Evolutionary conservation across 2,113 vertebrate species (phyloP).

Genomic region (Sclerurus mexicanus): DNA sequence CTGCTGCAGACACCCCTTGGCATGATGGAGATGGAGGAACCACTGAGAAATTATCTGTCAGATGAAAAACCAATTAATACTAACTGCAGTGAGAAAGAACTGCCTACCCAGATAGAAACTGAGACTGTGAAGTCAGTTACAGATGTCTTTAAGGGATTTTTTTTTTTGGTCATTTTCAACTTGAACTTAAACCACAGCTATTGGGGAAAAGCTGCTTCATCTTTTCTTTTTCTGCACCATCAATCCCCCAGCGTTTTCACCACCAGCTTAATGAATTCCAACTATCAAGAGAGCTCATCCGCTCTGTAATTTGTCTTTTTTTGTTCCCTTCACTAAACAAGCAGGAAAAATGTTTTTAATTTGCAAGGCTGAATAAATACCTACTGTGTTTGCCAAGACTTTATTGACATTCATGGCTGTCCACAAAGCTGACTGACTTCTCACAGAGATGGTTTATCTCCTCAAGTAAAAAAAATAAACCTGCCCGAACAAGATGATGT

Average conservation of each 20-base stretch:
- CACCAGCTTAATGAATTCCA: constrained; percentile 58
- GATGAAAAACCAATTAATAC: constrained; percentile 41
- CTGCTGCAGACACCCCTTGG: neutral
- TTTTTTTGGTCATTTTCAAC: neutral
- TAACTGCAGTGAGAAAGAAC: neutral
- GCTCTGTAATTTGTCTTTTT: constrained; percentile 51
- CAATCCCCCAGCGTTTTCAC: constrained; percentile 47
- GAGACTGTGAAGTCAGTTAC: constrained; percentile 7
- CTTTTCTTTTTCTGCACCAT: constrained; percentile 45
- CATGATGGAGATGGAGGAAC: neutral
- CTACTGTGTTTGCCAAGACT: constrained; percentile 44
- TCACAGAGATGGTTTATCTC: constrained; percentile 25
- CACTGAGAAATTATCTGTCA: constrained; percentile 8
- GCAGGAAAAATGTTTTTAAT: constrained; percentile 63
- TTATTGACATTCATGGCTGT: constrained; percentile 45
- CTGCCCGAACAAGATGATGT: neutral
- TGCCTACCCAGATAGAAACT: neutral
- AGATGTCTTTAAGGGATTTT: neutral
- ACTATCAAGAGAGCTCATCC: constrained; percentile 57
- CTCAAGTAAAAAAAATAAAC: neutral
- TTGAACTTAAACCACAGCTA: constrained; percentile 38
- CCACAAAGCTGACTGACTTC: constrained; percentile 43
- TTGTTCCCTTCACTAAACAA: constrained; percentile 53
- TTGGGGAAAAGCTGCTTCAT: constrained; percentile 37
- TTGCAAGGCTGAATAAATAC: constrained; percentile 62